A percentile compares a stretch with the other conserved stretches of the same genome.
Evolutionary conservation across 2,113 vertebrate species (phyloP).

Genomic region (Gavia stellata): DNA sequence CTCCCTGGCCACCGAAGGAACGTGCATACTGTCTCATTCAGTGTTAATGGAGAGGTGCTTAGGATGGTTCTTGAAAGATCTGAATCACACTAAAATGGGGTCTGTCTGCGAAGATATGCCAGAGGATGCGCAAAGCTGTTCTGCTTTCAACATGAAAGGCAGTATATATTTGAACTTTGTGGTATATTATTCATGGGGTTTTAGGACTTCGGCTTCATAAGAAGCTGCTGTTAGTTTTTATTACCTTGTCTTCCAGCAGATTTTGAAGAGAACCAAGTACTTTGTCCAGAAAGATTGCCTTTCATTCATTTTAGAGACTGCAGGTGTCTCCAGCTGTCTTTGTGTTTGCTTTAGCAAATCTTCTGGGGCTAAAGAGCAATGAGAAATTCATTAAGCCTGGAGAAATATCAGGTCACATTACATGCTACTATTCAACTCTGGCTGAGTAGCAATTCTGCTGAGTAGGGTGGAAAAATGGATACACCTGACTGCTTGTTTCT

Average conservation of each 20-base stretch:
- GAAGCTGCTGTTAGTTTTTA: not conserved
- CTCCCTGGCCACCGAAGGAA: not conserved
- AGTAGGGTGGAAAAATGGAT: not conserved
- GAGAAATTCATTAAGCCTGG: slow-evolving; percentile 8
- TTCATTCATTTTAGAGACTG: not conserved
- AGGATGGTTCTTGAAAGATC: not conserved
- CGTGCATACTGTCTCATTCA: not conserved
- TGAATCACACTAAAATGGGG: not conserved
- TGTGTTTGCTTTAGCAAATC: slow-evolving; percentile 16
- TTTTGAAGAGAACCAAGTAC: not conserved
- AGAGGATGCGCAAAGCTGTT: not conserved
- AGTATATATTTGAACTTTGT: not conserved
- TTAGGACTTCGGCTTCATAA: not conserved
- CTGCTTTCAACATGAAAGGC: not conserved
- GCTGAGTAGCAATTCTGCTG: not conserved
- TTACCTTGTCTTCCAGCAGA: not conserved
- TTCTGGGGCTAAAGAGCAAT: not conserved
- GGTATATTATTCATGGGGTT: not conserved
- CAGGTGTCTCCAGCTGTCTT: not conserved
- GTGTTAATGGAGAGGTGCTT: not conserved
- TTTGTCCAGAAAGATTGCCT: not conserved
- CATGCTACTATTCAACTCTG: not conserved
- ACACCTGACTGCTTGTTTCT: not conserved
- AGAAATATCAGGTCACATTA: not conserved
- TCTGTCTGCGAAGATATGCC: not conserved